phyloP scores from a whole-genome alignment of 2,113 vertebrate genomes.

The Acinonyx jubatus region DNA sequence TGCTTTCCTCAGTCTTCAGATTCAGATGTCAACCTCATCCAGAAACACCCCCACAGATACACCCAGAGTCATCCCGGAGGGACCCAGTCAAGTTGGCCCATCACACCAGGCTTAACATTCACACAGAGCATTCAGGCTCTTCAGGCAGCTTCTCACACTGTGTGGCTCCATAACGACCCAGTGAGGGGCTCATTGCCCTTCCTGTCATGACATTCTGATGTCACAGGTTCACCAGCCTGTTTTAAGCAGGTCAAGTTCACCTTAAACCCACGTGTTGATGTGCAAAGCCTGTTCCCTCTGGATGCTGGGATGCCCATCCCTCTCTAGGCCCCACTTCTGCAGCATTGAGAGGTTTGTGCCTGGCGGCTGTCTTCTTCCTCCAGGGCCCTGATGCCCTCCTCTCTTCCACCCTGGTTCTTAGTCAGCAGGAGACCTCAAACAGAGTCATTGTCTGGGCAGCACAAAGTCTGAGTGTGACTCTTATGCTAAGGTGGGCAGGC shows the following conservation, averaged over 20 bases:
- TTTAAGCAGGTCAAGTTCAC: neutral
- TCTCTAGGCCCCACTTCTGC: neutral
- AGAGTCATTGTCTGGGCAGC: neutral
- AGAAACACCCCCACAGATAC: neutral
- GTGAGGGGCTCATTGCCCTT: neutral
- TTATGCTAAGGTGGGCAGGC: accelerated
- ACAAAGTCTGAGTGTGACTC: neutral
- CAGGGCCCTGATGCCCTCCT: neutral
- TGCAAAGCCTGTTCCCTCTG: neutral
- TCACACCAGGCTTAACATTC: neutral
- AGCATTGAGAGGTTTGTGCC: accelerated
- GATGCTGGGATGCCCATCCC: neutral
- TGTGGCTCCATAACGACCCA: accelerated
- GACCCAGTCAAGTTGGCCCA: neutral
- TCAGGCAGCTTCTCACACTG: accelerated
- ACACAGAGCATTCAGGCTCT: accelerated
- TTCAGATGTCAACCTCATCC: neutral
- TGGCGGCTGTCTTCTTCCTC: neutral
- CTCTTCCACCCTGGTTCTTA: neutral
- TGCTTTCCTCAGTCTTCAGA: neutral
- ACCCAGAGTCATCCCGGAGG: neutral
- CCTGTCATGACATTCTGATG: neutral
- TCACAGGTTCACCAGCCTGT: neutral
- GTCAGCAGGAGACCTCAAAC: neutral
- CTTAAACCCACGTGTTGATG: neutral